phyloP scores from a whole-genome alignment of 2,797 vertebrate genomes.

The Pipistrellus pipistrellus region DNA sequence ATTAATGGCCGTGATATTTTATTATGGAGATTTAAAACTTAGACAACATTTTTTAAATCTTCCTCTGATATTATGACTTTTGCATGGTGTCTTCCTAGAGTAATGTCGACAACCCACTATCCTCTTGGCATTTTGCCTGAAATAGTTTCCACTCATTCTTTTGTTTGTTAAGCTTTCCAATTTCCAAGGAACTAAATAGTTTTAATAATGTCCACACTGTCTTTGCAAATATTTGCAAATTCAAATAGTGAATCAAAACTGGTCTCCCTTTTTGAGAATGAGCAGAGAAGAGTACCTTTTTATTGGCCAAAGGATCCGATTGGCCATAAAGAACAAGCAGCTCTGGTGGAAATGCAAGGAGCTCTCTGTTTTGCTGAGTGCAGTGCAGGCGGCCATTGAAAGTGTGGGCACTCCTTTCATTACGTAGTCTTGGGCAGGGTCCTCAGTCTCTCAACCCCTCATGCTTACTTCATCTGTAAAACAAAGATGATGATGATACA shows the following conservation, averaged over 20 bases:
- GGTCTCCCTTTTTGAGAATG: neutral
- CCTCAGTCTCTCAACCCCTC: neutral
- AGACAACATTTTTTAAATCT: neutral
- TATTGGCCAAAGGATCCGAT: neutral
- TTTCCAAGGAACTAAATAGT: constrained; percentile 13
- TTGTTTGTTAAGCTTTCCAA: neutral
- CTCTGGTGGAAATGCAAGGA: neutral
- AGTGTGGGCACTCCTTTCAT: neutral
- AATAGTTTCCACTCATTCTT: neutral
- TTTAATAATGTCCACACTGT: neutral
- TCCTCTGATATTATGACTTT: neutral
- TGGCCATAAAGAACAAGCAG: neutral
- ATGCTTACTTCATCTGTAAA: neutral
- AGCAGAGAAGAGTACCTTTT: neutral
- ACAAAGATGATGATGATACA: neutral
- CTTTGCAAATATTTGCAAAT: constrained; percentile 28
- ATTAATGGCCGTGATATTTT: neutral
- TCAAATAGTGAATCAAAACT: neutral
- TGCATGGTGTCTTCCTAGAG: neutral
- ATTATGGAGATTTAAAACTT: constrained; percentile 44
- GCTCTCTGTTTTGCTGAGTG: neutral
- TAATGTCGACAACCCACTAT: neutral
- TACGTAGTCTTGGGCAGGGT: neutral
- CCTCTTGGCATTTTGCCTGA: constrained; percentile 2
- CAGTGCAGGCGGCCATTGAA: neutral